Conservation (phyloP, 1,140 invertebrate genomes). For the Drosophila arawakana region DNA sequence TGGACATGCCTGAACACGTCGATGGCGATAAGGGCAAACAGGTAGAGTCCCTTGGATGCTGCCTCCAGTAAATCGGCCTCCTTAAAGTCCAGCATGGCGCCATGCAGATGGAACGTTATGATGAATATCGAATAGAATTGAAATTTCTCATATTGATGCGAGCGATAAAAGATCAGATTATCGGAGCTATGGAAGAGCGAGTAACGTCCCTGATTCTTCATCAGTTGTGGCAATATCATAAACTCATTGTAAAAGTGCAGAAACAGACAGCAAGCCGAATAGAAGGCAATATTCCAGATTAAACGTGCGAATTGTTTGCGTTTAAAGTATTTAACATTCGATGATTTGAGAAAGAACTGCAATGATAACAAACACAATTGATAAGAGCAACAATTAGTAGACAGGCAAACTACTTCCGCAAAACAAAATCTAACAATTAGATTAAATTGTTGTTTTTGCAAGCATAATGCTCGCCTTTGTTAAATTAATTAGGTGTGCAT, state of each 20-base stretch:
- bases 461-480: neutral
- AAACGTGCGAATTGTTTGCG: slow-evolving; percentile 77
- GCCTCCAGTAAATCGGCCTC: slow-evolving; percentile 77
- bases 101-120: slow-evolving; percentile 80
- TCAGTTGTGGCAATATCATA: slow-evolving; percentile 78
- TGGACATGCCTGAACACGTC: slow-evolving; percentile 70
- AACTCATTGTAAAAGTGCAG: slow-evolving; percentile 81
- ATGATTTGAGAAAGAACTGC: slow-evolving; percentile 77
- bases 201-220: slow-evolving; percentile 77
- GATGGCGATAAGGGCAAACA: slow-evolving; percentile 68
- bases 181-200: slow-evolving; percentile 81
- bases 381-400: neutral
- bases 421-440: neutral
- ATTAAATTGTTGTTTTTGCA: neutral
- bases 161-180: slow-evolving; percentile 79
- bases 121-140: slow-evolving; percentile 82
- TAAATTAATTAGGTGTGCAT: no score
- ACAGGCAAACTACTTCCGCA: neutral
- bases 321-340: slow-evolving; percentile 79
- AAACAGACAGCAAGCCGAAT: slow-evolving; percentile 74
- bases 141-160: slow-evolving; percentile 79
- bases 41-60: slow-evolving; percentile 75
- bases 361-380: neutral
- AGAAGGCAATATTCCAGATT: slow-evolving; percentile 82
- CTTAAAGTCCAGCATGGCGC: slow-evolving; percentile 79